phyloP scores from a whole-genome alignment of 1,140 invertebrate genomes.

The Lepidurus packardi region DNA sequence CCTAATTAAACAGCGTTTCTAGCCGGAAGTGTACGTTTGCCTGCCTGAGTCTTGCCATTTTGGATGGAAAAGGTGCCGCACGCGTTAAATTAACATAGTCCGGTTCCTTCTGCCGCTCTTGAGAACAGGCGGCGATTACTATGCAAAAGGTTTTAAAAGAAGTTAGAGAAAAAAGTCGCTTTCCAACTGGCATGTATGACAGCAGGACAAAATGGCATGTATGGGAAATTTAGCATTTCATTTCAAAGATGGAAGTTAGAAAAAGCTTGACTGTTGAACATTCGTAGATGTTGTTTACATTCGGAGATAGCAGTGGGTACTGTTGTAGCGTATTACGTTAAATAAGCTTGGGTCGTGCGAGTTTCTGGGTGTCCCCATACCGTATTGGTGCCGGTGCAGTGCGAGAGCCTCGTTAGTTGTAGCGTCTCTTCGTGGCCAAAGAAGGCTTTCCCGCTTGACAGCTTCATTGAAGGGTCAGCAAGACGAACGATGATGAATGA shows the following conservation, averaged over 20 bases:
- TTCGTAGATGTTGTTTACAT: too few relatives aligned
- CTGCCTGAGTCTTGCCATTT: neutral
- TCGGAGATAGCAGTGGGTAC: too few relatives aligned
- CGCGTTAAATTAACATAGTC: conserved; percentile 2
- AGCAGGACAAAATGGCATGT: neutral
- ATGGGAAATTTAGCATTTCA: too few relatives aligned
- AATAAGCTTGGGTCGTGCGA: too few relatives aligned
- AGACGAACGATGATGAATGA: conserved; percentile 12
- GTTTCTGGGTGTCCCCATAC: neutral
- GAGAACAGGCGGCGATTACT: too few relatives aligned
- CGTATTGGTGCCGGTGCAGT: neutral
- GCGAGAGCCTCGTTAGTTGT: neutral
- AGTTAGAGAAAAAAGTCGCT: neutral
- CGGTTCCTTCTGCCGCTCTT: neutral
- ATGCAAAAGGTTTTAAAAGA: neutral
- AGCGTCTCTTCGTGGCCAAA: neutral
- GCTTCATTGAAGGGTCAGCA: conserved; percentile 12
- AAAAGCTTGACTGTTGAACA: too few relatives aligned
- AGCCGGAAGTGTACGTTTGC: conserved; percentile 1
- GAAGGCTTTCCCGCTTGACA: neutral
- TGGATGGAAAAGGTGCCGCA: neutral
- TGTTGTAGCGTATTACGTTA: too few relatives aligned
- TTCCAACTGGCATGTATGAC: neutral
- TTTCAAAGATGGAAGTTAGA: too few relatives aligned
- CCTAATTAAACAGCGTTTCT: conserved; percentile 19